Percentiles rank a stretch among this genome's conserved stretches.
phyloP scores from a whole-genome alignment of 2,113 vertebrate species.

The Bombycilla garrulus region DNA sequence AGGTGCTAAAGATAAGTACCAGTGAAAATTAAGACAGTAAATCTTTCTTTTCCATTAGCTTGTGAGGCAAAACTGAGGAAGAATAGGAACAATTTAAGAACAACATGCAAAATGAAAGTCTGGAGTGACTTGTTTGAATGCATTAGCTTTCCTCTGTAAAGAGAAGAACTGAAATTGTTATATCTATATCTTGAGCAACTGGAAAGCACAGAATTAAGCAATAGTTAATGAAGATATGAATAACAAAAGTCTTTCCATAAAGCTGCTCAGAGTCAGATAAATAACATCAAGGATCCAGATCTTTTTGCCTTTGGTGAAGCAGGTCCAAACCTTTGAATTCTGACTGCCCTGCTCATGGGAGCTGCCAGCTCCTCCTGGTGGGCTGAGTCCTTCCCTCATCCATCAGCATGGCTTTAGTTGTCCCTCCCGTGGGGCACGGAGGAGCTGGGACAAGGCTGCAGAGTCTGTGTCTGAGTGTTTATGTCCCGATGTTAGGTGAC shows the following conservation, averaged over 20 bases:
- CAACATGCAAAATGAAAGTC: background rate
- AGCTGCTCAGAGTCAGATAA: background rate
- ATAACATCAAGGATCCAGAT: background rate
- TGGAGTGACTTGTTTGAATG: background rate
- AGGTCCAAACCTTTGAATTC: background rate
- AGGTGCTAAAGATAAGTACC: background rate
- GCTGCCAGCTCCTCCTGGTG: background rate
- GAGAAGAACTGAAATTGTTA: background rate
- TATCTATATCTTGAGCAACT: background rate
- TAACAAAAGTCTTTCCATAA: background rate
- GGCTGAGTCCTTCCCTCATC: background rate
- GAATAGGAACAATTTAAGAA: background rate
- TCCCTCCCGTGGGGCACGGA: background rate
- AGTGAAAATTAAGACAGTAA: background rate
- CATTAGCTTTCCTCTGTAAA: background rate
- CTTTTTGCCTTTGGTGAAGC: background rate
- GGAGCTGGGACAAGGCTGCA: background rate
- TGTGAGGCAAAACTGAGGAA: background rate
- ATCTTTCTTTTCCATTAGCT: background rate
- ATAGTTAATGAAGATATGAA: background rate
- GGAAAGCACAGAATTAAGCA: background rate
- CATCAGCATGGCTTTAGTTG: rapidly evolving
- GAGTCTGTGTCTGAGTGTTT: background rate
- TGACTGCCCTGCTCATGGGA: background rate
- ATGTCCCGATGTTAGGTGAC: background rate